Base-by-base conservation (phyloP, 92 coral and sea anemone species). In the Parazoanthus atlanticus region DNA sequence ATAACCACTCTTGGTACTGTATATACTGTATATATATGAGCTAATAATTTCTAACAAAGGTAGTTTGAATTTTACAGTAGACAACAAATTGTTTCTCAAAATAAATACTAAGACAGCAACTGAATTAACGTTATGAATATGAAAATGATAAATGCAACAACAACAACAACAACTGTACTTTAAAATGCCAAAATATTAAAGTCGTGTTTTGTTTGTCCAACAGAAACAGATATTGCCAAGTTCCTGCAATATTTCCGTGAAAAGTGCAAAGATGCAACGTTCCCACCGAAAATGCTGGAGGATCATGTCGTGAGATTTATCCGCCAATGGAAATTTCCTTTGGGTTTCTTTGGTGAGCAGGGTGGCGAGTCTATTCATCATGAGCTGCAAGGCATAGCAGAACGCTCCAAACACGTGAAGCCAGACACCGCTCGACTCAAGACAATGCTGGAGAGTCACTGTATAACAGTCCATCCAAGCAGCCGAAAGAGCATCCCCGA, bases 261-360 rank as follows among this genome's bases (percentile, higher is more conserved):
- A 30, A 32, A 43, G 38, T 78, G 46, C 82, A 78, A 78, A 30
- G 25, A 78, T 25, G 82, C 25, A n/a, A 78, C 67, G 41, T 78
- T 78, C 41, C 82, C 82, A 5, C 82, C 69, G 32, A 78, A 78
- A 13, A 49, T 47, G 66, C 25, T 78, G 30, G 82, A 78, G 32
- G 82, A 78, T 67, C 67, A 78, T 78, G 67, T 78, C 33, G 82
- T 49, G 65, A 26, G 33, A 26, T 46, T 78, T 29, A 78, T 78
- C 66, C 32, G 38, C 31, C 8, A 46, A 30, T 54, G 32, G 29
- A 78, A 47, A 32, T n/a, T 78, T 17, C 82, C 82, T 43, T 46
- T 46, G 66, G 82, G 82, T 78, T 78, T 78, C 66, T 78, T 78
- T 12, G 82, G 82, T n/a, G 82, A 78, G 65, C 82, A 78, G 34